Evolutionary conservation across 2,797 vertebrate species (phyloP).

Genomic region (Craterocephalus amniculus): DNA sequence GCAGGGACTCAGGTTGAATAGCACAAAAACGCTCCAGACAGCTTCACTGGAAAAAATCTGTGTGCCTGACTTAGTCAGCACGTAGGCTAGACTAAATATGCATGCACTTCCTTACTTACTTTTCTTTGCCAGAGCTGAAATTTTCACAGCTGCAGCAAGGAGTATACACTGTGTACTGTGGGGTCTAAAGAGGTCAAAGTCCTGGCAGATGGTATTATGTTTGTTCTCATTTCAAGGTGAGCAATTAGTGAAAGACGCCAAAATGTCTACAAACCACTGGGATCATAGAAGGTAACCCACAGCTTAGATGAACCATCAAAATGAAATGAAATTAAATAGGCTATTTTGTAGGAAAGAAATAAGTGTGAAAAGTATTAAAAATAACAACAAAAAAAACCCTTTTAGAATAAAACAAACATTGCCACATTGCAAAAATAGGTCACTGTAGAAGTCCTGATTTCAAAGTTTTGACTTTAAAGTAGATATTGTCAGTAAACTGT

Average conservation of each 20-base stretch:
- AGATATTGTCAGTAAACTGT: slow-evolving; percentile 5
- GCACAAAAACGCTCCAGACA: slow-evolving; percentile 17
- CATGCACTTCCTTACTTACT: slow-evolving; percentile 11
- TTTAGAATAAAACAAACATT: not conserved
- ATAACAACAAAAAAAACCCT: too few relatives aligned
- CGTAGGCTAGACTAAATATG: slow-evolving; percentile 44
- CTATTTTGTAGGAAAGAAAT: not conserved
- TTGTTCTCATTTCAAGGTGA: slow-evolving; percentile 63
- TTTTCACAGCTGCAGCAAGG: slow-evolving; percentile 71
- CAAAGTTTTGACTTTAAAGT: slow-evolving; percentile 1
- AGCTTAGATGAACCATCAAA: not conserved
- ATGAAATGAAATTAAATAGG: not conserved
- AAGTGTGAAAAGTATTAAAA: not conserved
- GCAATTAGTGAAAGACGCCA: slow-evolving; percentile 26
- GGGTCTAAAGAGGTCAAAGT: slow-evolving; percentile 19
- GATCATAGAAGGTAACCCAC: slow-evolving; percentile 26
- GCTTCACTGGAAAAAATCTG: slow-evolving; percentile 23
- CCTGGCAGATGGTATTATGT: slow-evolving; percentile 30
- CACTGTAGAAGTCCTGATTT: slow-evolving; percentile 5
- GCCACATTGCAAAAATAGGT: not conserved
- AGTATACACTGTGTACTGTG: slow-evolving; percentile 9
- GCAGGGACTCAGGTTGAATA: not conserved
- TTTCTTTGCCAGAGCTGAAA: slow-evolving; percentile 22
- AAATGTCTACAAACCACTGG: slow-evolving; percentile 39
- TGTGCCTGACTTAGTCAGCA: slow-evolving; percentile 54